Base-by-base conservation (phyloP, 30 jellyfish, hydroid and myxozoan genomes). In the Clytia hemisphaerica region DNA sequence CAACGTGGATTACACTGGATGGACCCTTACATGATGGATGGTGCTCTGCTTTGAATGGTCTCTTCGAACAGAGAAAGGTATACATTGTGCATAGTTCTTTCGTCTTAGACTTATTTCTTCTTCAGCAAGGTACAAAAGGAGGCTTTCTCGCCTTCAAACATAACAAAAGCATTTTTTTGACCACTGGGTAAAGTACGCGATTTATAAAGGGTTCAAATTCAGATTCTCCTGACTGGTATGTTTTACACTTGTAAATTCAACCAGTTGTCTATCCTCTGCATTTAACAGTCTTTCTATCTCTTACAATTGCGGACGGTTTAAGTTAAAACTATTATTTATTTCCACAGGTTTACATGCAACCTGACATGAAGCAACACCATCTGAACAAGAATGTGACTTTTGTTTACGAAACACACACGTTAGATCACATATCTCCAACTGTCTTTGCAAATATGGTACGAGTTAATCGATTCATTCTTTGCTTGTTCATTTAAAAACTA, bases 1-100 rank as follows among this genome's bases (percentile, higher is more conserved):
- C 92, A 47, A 68, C 87, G 50, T 83, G 95, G 95, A 76, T 83
- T n/a, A 73, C 92, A 36, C 72, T 83, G 44, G 95, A 83, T 70
- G 95, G 86, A 4, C 95, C 95, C 2, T 61, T 83, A 73, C 79
- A 72, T 18, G 92, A 75, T 24, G 50, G 50, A 0, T 83, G 95
- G 95, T 75, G 92, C 48, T 68, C 63, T 28, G 33, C 67, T 61
- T 48, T 83, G 38, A 75, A 70, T 48, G 57, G 85, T 63, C 83
- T 83, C 2, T 37, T 83, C 1, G 92, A 76, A 49, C 85, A 66
- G 42, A 85, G 86, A 74, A 74, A 83, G 86, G 95, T 76, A 33
- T 22, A 71, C 40, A 2, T 26, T 54, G 27, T 57, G 30, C 30
- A n/a, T n/a, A n/a, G n/a, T n/a, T n/a, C n/a, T 10, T 40, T 40